Conservation (phyloP, 2,797 vertebrate genomes). For the Toxotes lorentzi region DNA sequence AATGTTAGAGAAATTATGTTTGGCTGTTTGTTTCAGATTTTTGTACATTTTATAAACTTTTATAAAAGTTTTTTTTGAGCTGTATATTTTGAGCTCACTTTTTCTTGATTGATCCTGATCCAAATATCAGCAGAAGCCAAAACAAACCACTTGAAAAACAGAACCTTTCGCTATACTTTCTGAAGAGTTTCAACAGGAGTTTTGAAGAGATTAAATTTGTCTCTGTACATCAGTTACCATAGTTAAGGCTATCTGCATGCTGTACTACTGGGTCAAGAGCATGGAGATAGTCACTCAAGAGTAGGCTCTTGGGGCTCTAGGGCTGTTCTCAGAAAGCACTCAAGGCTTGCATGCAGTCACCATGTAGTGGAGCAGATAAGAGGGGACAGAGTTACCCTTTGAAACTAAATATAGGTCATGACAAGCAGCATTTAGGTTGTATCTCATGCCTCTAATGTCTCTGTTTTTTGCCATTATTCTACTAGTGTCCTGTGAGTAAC, state of each 20-base stretch:
- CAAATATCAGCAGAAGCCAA: constrained; percentile 6
- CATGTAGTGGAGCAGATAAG: constrained; percentile 76
- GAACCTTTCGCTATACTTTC: neutral
- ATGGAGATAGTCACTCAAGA: constrained; percentile 74
- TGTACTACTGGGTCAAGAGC: constrained; percentile 71
- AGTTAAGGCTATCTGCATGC: constrained; percentile 55
- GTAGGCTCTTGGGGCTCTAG: constrained; percentile 70
- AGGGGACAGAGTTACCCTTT: constrained; percentile 67
- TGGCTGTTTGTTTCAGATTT: neutral
- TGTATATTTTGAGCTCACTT: neutral
- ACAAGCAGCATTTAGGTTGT: constrained; percentile 50
- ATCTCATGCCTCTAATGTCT: constrained; percentile 33
- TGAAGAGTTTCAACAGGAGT: constrained; percentile 24
- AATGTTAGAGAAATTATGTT: neutral
- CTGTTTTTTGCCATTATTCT: constrained; percentile 31
- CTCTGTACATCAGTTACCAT: constrained; percentile 46
- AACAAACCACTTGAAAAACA: constrained; percentile 31
- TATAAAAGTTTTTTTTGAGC: neutral
- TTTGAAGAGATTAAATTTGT: constrained; percentile 30
- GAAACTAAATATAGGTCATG: constrained; percentile 79
- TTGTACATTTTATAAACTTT: neutral
- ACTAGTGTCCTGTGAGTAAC: constrained; percentile 39
- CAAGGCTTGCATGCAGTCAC: constrained; percentile 65
- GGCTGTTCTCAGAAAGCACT: constrained; percentile 82
- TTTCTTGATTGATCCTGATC: neutral